Base-by-base conservation (phyloP, 2,888 invertebrate species). In the Folsomia manolachei region DNA sequence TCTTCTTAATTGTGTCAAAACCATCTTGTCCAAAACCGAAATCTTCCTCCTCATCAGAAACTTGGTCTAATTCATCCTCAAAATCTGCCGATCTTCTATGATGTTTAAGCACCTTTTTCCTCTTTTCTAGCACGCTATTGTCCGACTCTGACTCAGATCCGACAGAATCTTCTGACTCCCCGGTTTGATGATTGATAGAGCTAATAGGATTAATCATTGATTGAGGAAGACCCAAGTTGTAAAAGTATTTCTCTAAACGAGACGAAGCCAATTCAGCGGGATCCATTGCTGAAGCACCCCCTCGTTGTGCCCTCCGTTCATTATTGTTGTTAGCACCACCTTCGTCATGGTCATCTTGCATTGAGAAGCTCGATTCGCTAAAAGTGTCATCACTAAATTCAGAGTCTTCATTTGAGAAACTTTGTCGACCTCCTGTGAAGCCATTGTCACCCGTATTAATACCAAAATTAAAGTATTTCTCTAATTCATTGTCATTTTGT, bases 391-490 rank as follows among this genome's bases (percentile, higher is more conserved):
- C 83, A 63, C 83, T 83, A 74, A 81, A 82, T 70, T 83, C 83
- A 25, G 83, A 83, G 51, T 83, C 83, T 69, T 83, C 83, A 66
- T 83, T 82, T 23, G 81, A 81, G 53, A 78, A 80, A 56, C 78
- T 81, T 60, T 71, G 23, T 62, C 62, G 24, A 81, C 92, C 92
- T 81, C 92, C 92, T 24, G 91, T 93, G 60, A 7, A 9, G 18
- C 53, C 53, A 51, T 70, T 74, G 26, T 23, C 26, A 27, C 73
- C 74, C 21, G 25, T 71, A 69, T 78, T 73, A 72, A 95, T 87
- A 0, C 91, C 92, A 81, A 91, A 94, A 85, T 92, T 93, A 86
- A 93, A 94, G 83, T 95, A 95, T 84, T 93, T 94, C 83, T 95
- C 95, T 76, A 95, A 84, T 82, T 94, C 78, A 71, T 76, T 78